A percentile compares a stretch with the other conserved stretches of the same genome.
Evolutionary conservation across 2,797 vertebrate genomes (phyloP).

Genomic region (Pipistrellus pipistrellus): DNA sequence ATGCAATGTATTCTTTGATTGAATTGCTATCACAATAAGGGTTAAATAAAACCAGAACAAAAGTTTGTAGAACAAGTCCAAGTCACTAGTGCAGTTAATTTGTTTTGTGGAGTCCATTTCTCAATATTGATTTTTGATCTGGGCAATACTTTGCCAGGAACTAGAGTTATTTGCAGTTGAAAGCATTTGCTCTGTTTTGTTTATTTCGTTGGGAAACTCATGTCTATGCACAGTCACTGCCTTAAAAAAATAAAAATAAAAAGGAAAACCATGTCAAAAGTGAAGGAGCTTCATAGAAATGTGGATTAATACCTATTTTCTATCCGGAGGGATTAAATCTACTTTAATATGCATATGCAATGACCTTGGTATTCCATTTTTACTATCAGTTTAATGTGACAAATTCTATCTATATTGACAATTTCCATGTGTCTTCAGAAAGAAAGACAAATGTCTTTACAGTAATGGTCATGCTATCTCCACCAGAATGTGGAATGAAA

Average conservation of each 20-base stretch:
- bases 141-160: conserved; percentile 83
- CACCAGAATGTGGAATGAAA: not conserved
- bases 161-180: conserved; percentile 86
- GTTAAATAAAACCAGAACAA: conserved; percentile 62
- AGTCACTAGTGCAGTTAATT: conserved; percentile 88
- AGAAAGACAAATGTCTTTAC: not conserved
- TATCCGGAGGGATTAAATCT: not conserved
- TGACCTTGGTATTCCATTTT: not conserved
- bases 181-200: conserved; percentile 84
- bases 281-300: not conserved
- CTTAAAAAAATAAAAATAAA: conserved; percentile 56
- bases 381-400: not conserved
- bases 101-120: conserved; percentile 89
- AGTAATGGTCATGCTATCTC: not conserved
- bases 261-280: not conserved
- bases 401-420: not conserved
- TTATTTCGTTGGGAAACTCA: conserved; percentile 79
- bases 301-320: not conserved
- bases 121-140: conserved; percentile 92
- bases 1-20: not conserved
- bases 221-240: conserved; percentile 65
- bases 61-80: conserved; percentile 82
- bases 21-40: not conserved
- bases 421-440: not conserved
- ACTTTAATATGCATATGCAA: not conserved